Percentiles rank a stretch among this genome's conserved stretches.
These are phyloP conservation scores for Trematomus loennbergii DNA, from an alignment of 2,113 vertebrate genomes.

Conservation along the genomic window DNA sequence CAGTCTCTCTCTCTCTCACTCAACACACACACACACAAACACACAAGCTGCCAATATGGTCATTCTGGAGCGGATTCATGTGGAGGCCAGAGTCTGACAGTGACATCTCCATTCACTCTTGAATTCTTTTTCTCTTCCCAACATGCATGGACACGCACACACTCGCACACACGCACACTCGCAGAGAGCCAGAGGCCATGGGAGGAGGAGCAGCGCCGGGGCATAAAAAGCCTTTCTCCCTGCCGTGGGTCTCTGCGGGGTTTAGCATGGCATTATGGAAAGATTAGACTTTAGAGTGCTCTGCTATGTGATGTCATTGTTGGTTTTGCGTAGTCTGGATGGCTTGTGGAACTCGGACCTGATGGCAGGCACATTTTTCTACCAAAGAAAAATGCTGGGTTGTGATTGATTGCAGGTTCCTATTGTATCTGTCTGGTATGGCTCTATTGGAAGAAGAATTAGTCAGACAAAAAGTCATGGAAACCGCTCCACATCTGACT, in stretches of 20 bases:
- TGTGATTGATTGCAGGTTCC: constrained; percentile 83
- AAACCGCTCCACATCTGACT: constrained; percentile 82
- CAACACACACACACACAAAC: constrained; percentile 43
- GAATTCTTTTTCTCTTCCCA: constrained; percentile 72
- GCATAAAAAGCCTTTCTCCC: constrained; percentile 73
- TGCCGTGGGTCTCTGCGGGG: constrained; percentile 73
- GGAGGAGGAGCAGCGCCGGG: constrained; percentile 66
- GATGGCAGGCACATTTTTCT: constrained; percentile 73
- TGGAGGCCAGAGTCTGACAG: constrained; percentile 79
- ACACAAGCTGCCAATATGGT: constrained; percentile 77
- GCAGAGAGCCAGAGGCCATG: constrained; percentile 67
- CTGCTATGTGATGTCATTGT: constrained; percentile 83
- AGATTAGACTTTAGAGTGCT: constrained; percentile 81
- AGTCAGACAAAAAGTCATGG: constrained; percentile 75
- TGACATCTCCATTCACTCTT: constrained; percentile 84
- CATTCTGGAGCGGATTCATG: constrained; percentile 74
- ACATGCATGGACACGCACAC: constrained; percentile 66
- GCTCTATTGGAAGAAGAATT: constrained; percentile 81
- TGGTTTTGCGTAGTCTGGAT: constrained; percentile 76
- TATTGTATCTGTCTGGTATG: constrained; percentile 80
- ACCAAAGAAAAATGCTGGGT: constrained; percentile 60
- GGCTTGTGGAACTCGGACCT: constrained; percentile 72
- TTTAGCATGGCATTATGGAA: constrained; percentile 83
- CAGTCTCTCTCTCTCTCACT: constrained; percentile 59
- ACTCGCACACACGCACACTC: constrained; percentile 26